Conservation (phyloP, 1,140 invertebrate genomes). For the Dendrolimus punctatus region DNA sequence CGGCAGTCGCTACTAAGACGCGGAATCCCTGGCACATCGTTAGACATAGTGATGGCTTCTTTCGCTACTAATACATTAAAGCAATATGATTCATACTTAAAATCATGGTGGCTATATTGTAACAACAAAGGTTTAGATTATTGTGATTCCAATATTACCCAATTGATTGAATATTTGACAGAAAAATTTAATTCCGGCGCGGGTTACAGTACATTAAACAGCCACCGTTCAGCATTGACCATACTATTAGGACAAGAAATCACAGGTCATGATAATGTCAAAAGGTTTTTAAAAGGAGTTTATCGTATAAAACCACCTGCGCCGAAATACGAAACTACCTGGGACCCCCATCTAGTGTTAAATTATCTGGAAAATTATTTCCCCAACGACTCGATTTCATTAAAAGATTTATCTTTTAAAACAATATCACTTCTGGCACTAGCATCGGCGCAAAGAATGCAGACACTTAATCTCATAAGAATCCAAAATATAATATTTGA, state of each 20-base stretch:
- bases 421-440: slow-evolving; percentile 22
- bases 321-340: slow-evolving; percentile 23
- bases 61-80: slow-evolving; percentile 24
- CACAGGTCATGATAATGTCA: slow-evolving; percentile 5
- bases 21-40: slow-evolving; percentile 12
- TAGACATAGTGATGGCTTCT: slow-evolving; percentile 19
- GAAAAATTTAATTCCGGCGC: not conserved
- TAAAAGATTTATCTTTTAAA: slow-evolving; percentile 7
- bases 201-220: slow-evolving; percentile 9
- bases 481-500: slow-evolving; percentile 10
- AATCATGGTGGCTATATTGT: slow-evolving; percentile 13
- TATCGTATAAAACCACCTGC: slow-evolving; percentile 14
- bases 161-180: slow-evolving; percentile 1
- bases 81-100: slow-evolving; percentile 27
- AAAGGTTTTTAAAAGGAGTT: slow-evolving; percentile 27
- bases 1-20: slow-evolving; percentile 12
- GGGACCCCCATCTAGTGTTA: slow-evolving; percentile 7
- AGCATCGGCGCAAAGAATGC: slow-evolving; percentile 20
- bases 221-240: slow-evolving; percentile 8
- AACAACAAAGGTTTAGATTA: not conserved
- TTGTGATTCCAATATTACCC: not conserved
- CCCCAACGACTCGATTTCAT: slow-evolving; percentile 14
- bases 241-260: slow-evolving; percentile 5
- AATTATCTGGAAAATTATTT: slow-evolving; percentile 6
- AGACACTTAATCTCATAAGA: slow-evolving; percentile 23